Base-by-base conservation (phyloP, 2,888 invertebrate species). In the Aricia artaxerxes region DNA sequence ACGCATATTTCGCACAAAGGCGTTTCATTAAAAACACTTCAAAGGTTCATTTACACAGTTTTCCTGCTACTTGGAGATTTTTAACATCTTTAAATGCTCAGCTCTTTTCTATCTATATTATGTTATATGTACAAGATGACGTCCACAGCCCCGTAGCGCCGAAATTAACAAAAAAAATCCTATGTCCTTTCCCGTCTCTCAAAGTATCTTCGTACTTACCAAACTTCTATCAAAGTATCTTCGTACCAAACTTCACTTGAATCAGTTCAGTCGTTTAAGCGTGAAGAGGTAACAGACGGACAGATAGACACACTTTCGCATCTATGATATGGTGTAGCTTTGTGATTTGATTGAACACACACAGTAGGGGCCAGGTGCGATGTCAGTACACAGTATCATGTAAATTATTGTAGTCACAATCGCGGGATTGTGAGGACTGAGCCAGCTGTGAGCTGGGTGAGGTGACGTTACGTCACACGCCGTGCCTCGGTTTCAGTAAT, bases 331-430 rank as follows among this genome's bases (percentile, higher is more conserved):
- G 5, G 40, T 44, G 44, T 7, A 44, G 40, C 5, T 44, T 44
- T 44, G 44, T 44, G n/a, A n/a, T 60, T 60, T 61, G 64, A 31
- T 64, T 31, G 31, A 31, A 31, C 31, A 64, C 1, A 9, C 24
- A 24, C 6, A 7, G 24, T 16, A 24, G 69, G 69, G 69, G 35
- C 69, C 69, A 69, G 69, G 69, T 69, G 69, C 69, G 69, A 69
- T 69, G 35, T 13, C 1, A 35, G 35, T 49, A 49, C 49, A 49
- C 49, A 49, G 49, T 69, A 35, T 69, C 69, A 69, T 69, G 35
- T 69, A 35, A 69, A 69, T 35, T 69, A 69, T 35, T 69, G 35
- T 69, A 35, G 35, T 16, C 69, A 69, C 69, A 69, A 69, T 69
- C 69, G 69, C 69, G 38, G 69, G 35, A 35, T 69, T 69, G 69